phyloP scores from a whole-genome alignment of 2,888 invertebrate species.

The Abrostola tripartita region DNA sequence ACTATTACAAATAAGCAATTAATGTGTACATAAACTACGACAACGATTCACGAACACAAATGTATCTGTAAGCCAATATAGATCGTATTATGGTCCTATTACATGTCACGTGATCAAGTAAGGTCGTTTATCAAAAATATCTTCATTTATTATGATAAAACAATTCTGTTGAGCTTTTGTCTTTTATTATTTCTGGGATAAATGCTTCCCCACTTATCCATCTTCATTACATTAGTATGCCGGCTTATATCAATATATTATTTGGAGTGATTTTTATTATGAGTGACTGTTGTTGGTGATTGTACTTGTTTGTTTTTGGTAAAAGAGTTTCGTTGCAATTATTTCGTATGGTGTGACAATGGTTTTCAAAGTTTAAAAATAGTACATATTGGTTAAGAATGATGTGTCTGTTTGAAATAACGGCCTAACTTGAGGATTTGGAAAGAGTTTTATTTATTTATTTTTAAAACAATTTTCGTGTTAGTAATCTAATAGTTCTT shows the following conservation, averaged over 20 bases:
- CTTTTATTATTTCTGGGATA: slow-evolving; percentile 51
- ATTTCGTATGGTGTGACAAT: background rate
- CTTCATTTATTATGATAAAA: slow-evolving; percentile 39
- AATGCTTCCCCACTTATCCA: slow-evolving; percentile 44
- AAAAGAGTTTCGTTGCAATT: slow-evolving; percentile 5
- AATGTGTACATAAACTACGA: slow-evolving; percentile 23
- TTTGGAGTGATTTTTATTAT: slow-evolving; percentile 44
- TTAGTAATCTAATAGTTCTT: too few species aligned
- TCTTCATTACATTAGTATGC: slow-evolving; percentile 55
- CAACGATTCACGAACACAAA: slow-evolving; percentile 4
- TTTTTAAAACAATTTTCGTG: too few species aligned
- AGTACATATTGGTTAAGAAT: too few species aligned
- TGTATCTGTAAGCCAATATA: slow-evolving; percentile 17
- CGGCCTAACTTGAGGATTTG: too few species aligned
- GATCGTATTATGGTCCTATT: background rate
- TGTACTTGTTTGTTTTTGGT: slow-evolving; percentile 20
- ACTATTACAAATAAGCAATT: slow-evolving; percentile 31
- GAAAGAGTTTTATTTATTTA: too few species aligned
- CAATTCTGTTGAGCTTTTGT: slow-evolving; percentile 27
- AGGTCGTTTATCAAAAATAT: slow-evolving; percentile 31
- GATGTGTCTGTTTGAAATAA: too few species aligned
- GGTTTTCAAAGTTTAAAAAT: too few species aligned
- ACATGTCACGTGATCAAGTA: background rate
- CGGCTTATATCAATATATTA: slow-evolving; percentile 53
- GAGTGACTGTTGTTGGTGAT: slow-evolving; percentile 37